Percentiles rank a stretch among this genome's conserved stretches.
Evolutionary conservation across 1,140 invertebrate species (phyloP).

Genomic region (Paraescarpia echinospica): DNA sequence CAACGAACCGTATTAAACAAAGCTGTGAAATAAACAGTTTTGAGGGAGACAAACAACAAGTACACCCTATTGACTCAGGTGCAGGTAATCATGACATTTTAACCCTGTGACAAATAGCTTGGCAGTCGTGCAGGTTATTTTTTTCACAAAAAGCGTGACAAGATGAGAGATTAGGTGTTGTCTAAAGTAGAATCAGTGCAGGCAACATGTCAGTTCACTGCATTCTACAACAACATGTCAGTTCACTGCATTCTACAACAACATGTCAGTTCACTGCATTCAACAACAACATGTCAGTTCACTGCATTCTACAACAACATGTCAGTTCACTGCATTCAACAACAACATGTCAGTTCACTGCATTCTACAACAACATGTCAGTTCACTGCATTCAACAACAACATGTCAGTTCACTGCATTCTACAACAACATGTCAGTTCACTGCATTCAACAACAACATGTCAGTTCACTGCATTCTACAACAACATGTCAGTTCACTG

Average conservation of each 20-base stretch:
- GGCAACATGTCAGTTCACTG: not conserved
- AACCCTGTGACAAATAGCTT: not conserved
- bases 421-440: not conserved
- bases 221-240: no score
- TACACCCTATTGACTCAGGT: not conserved
- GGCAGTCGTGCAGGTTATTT: not conserved
- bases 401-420: not conserved
- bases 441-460: not conserved
- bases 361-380: not conserved
- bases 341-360: not conserved
- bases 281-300: not conserved
- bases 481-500: not conserved
- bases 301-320: not conserved
- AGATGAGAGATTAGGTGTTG: not conserved
- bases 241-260: no score
- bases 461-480: not conserved
- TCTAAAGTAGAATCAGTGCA: not conserved
- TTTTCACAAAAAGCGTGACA: not conserved
- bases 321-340: not conserved
- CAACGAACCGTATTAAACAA: not conserved
- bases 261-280: not conserved
- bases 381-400: not conserved
- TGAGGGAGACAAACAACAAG: not conserved
- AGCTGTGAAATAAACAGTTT: not conserved
- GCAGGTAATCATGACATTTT: not conserved